A percentile compares a stretch with the other conserved stretches of the same genome.
Conservation (phyloP, 37 sponge, comb jelly and placozoan species). For the Cladorhizidae sp. region DNA sequence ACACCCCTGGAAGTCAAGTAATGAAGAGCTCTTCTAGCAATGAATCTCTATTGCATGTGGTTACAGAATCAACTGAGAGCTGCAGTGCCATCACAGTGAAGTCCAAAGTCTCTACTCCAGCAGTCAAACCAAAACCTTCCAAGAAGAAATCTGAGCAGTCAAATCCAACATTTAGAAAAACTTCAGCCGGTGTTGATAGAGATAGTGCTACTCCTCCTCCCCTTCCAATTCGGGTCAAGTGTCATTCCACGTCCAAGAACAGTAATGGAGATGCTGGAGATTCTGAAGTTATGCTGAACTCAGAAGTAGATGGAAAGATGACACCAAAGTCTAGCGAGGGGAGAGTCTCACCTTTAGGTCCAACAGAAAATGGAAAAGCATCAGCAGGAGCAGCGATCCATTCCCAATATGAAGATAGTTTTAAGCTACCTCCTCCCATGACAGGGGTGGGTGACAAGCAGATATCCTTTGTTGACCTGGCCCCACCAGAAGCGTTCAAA, state of each 20-base stretch:
- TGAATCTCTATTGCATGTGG: not conserved
- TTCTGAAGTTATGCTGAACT: not conserved
- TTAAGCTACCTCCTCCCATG: conserved; percentile 38
- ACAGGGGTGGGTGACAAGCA: not conserved
- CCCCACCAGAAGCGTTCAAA: conserved; percentile 33
- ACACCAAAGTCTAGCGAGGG: conserved; percentile 12
- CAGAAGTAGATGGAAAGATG: conserved; percentile 14
- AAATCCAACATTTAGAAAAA: no score
- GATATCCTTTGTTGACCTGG: conserved; percentile 17
- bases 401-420: not conserved
- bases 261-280: no score
- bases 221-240: conserved; percentile 7
- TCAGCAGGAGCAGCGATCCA: no score
- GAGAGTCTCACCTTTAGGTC: not conserved
- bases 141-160: conserved; percentile 2
- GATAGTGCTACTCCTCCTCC: conserved; percentile 1
- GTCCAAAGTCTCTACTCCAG: conserved; percentile 11
- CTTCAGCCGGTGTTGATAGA: no score
- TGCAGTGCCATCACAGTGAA: not conserved
- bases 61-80: not conserved
- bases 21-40: no score
- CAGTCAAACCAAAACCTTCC: conserved; percentile 5
- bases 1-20: not conserved
- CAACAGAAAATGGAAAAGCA: not conserved
- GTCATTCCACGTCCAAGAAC: not conserved